phyloP scores from a whole-genome alignment of 1,140 invertebrate genomes.

The Trachymyrmex cornetzi region DNA sequence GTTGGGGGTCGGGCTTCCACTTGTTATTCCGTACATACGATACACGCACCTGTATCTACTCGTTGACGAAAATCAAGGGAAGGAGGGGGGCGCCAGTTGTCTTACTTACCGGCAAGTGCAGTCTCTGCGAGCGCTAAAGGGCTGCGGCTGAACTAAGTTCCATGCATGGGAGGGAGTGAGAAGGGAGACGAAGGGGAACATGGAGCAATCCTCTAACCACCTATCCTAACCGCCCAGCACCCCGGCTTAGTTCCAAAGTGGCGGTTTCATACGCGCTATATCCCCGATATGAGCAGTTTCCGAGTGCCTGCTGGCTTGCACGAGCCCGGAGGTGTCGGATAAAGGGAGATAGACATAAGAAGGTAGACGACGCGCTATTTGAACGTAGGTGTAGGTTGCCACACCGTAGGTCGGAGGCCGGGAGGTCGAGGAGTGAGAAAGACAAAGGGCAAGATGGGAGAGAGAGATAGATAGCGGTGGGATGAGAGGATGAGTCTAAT shows the following conservation, averaged over 20 bases:
- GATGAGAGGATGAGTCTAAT: conserved; percentile 54
- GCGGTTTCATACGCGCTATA: conserved; percentile 77
- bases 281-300: conserved; percentile 75
- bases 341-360: conserved; percentile 64
- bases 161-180: conserved; percentile 42
- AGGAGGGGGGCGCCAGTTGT: conserved; percentile 39
- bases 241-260: conserved; percentile 78
- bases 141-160: conserved; percentile 72
- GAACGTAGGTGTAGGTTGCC: conserved; percentile 43
- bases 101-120: conserved; percentile 51
- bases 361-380: conserved; percentile 42
- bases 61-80: conserved; percentile 44
- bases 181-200: background rate
- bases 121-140: conserved; percentile 41
- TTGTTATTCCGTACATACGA: conserved; percentile 76
- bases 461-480: conserved; percentile 57
- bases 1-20: conserved; percentile 37
- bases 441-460: conserved; percentile 47
- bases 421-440: conserved; percentile 42
- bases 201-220: conserved; percentile 67
- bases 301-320: conserved; percentile 62
- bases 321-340: conserved; percentile 51
- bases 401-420: conserved; percentile 46
- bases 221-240: conserved; percentile 58
- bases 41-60: conserved; percentile 38